Conservation (phyloP, 2,888 invertebrate species). For the Brassicogethes aeneus region DNA sequence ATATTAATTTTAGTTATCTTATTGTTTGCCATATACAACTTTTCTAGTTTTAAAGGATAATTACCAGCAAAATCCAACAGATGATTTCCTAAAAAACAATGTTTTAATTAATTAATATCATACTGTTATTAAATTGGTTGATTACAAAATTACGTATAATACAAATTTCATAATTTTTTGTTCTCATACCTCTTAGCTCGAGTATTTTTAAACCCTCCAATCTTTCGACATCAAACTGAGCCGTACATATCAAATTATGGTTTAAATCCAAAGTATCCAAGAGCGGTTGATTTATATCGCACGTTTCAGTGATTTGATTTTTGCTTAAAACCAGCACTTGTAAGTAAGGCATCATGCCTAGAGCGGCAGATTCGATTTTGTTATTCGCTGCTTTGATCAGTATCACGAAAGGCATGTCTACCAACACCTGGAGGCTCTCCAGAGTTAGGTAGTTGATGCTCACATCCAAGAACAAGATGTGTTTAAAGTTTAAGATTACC, state of each 20-base stretch:
- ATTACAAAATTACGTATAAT: background rate
- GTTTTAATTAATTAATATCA: background rate
- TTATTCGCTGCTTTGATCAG: slow-evolving; percentile 52
- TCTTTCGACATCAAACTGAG: slow-evolving; percentile 28
- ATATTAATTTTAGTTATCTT: slow-evolving; percentile 22
- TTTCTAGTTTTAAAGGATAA: slow-evolving; percentile 50
- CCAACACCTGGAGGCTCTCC: slow-evolving; percentile 43
- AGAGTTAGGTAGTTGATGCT: slow-evolving; percentile 46
- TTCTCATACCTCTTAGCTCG: slow-evolving; percentile 42
- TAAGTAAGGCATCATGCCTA: slow-evolving; percentile 48
- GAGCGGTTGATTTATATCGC: slow-evolving; percentile 47
- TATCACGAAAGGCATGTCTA: slow-evolving; percentile 46
- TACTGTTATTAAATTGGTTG: background rate
- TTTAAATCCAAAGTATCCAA: slow-evolving; percentile 49
- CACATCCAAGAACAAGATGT: slow-evolving; percentile 50
- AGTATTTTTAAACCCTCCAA: slow-evolving; percentile 42
- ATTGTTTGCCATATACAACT: slow-evolving; percentile 52
- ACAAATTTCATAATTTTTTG: background rate
- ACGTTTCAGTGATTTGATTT: slow-evolving; percentile 45
- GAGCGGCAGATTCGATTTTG: slow-evolving; percentile 40
- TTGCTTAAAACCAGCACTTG: slow-evolving; percentile 50
- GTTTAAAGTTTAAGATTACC: slow-evolving; percentile 43
- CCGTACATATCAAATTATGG: slow-evolving; percentile 33
- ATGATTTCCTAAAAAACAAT: slow-evolving; percentile 30
- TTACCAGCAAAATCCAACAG: slow-evolving; percentile 41